Base-by-base conservation (phyloP, 2,888 invertebrate genomes). In the Thysanoteuthis rhombus region DNA sequence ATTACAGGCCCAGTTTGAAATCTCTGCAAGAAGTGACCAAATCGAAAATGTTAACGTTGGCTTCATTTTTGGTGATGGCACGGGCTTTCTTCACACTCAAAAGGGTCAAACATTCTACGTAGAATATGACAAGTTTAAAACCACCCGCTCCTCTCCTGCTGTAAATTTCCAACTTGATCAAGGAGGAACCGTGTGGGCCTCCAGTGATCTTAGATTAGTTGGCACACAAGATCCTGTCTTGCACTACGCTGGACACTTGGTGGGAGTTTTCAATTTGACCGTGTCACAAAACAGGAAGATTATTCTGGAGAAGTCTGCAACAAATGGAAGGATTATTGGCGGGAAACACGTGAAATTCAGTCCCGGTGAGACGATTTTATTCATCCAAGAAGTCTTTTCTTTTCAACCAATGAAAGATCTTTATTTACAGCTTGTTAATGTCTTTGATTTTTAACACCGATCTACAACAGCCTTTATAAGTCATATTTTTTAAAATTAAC, bases 221-320 rank as follows among this genome's bases (percentile, higher is more conserved):
- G 96, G 96, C 5, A 52, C 28, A 16, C 94, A 94, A n/a, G 36
- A 42, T 3, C 95, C 95, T 19, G 95, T 95, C 1, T 93, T 96
- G 40, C 92, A 95, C 90, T 94, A 95, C 58, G 94, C 95, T 45
- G 96, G 96, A 28, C 95, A 95, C 39, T 52, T 96, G 93, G 94
- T 95, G 28, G 96, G 96, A 32, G 95, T 95, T 28, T 94, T 95
- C 93, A 96, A 96, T 92, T 92, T 96, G 91, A 96, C 96, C 0
- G 92, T 96, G 89, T 96, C 95, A 40, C 95, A 95, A 90, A 93
- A 94, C 1, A 93, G 95, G 39, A 89, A 93, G 90, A 93, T 96
- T 93, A 45, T 93, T 32, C 93, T 96, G 5, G 95, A 94, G 12
- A 93, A 93, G 22, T 94, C 94, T 12, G 96, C 95, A 0, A 94